Percentiles rank a stretch among this genome's conserved stretches.
phyloP scores from a whole-genome alignment of 2,113 vertebrate species.

The Steatornis caripensis region DNA sequence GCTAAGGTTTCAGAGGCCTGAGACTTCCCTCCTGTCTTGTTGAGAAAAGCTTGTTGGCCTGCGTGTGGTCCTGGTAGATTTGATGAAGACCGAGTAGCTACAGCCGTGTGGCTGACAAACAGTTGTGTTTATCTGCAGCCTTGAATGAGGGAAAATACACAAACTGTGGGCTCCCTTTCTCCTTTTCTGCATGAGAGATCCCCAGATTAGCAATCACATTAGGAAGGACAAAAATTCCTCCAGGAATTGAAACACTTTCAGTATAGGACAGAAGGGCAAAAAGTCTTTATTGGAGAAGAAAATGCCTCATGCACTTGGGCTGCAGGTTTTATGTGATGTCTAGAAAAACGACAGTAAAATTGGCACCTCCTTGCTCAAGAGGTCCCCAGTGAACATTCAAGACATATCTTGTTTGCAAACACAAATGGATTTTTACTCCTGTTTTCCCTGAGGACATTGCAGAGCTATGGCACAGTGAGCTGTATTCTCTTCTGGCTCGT shows the following conservation, averaged over 20 bases:
- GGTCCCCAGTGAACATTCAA: conserved; percentile 59
- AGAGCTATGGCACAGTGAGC: conserved; percentile 51
- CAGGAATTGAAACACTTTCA: conserved; percentile 13
- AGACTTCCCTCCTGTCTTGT: neutral
- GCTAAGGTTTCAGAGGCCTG: neutral
- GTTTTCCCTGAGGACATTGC: conserved; percentile 50
- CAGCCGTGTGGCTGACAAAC: neutral
- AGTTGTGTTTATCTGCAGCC: neutral
- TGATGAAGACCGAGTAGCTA: neutral
- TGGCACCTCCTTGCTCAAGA: conserved; percentile 61
- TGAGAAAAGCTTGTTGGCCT: neutral
- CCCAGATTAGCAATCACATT: conserved; percentile 35
- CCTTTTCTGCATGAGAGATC: neutral
- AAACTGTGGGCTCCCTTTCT: neutral
- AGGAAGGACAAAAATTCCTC: conserved; percentile 42
- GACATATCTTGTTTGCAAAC: conserved; percentile 68
- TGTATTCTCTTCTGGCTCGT: conserved; percentile 54
- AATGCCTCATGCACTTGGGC: conserved; percentile 21
- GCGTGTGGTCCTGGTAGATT: neutral
- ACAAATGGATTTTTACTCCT: conserved; percentile 67
- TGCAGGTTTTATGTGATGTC: conserved; percentile 38
- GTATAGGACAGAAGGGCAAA: conserved; percentile 25
- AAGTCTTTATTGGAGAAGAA: conserved; percentile 49
- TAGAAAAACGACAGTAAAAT: conserved; percentile 49
- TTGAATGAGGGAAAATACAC: neutral